Base-by-base conservation (phyloP, 2,888 invertebrate species). In the Thera obeliscata region DNA sequence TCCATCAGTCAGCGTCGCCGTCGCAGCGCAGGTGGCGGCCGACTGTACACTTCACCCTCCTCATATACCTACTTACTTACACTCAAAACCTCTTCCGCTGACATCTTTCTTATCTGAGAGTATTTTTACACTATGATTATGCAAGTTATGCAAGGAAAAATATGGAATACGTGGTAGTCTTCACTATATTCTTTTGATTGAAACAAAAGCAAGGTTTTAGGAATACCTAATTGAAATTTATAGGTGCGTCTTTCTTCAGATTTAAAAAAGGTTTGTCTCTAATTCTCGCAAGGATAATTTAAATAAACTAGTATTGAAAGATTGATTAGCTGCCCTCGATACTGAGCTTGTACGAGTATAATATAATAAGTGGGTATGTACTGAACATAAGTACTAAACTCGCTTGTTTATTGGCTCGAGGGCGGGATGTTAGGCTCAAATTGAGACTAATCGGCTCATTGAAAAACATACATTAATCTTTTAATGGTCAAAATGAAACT, bases 1-100 rank as follows among this genome's bases (percentile, higher is more conserved):
- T 41, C 7, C 61, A 61, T 61, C 43, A 57, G 54, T 61, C 61
- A 61, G 61, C 54, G 61, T 61, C 61, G 5, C 52, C 33, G 33
- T 61, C 61, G 5, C 52, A 9, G 33, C 54, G 22, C 12, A 38
- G 56, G 56, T 12, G 56, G 41, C 56, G 46, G 46, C 38, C n/a
- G 6, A 4, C 3, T 4, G 8, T 55, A 36, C 33, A 33, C 43
- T 46, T 12, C 49, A 48, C 35, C 38, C 3, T 4, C 38, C 3
- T 55, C 11, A 7, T 12, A 49, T 59, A 59, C 22, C 22, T 22
- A 22, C 22, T 1, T 22, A 22, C 22, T 22, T 1, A 22, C 49
- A n/a, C 49, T 3, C 9, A n/a, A 36, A 58, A 58, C 57, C 57
- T 48, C 57, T 48, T 58, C 46, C 57, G 55, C n/a, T 56, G 7